Evolutionary conservation across 2,797 vertebrate species (phyloP).

Genomic region (Siniperca scherzeri): DNA sequence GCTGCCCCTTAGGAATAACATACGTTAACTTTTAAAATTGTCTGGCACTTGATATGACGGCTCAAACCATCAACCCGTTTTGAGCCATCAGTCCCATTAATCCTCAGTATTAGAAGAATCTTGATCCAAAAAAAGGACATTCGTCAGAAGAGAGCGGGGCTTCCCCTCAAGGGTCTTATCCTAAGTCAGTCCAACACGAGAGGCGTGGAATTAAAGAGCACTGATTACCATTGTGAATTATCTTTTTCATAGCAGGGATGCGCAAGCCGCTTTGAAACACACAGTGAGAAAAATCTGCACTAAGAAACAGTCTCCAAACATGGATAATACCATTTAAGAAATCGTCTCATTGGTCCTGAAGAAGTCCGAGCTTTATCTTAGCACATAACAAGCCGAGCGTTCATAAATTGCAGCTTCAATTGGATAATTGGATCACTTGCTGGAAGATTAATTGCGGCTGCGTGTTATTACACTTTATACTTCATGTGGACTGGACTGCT

Average conservation of each 20-base stretch:
- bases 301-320: constrained; percentile 68
- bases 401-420: constrained; percentile 72
- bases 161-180: constrained; percentile 69
- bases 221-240: constrained; percentile 72
- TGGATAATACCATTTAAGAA: constrained; percentile 71
- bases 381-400: constrained; percentile 63
- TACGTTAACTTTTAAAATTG: constrained; percentile 41
- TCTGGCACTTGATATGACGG: constrained; percentile 48
- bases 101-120: constrained; percentile 50
- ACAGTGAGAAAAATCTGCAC: constrained; percentile 57
- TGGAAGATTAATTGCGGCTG: constrained; percentile 74
- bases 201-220: constrained; percentile 67
- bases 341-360: constrained; percentile 54
- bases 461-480: constrained; percentile 64
- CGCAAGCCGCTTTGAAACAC: constrained; percentile 61
- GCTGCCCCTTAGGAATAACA: constrained; percentile 8
- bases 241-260: constrained; percentile 64
- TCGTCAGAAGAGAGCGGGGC: constrained; percentile 31
- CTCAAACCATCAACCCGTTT: constrained; percentile 35
- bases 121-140: constrained; percentile 55
- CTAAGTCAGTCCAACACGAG: constrained; percentile 64
- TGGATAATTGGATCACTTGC: constrained; percentile 81
- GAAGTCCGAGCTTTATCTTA: constrained; percentile 74
- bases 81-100: constrained; percentile 57
- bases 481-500: constrained; percentile 47